A percentile compares a stretch with the other conserved stretches of the same genome.
phyloP scores from a whole-genome alignment of 35 echinoderm and acorn worm genomes.

The Stichopus chloronotus region DNA sequence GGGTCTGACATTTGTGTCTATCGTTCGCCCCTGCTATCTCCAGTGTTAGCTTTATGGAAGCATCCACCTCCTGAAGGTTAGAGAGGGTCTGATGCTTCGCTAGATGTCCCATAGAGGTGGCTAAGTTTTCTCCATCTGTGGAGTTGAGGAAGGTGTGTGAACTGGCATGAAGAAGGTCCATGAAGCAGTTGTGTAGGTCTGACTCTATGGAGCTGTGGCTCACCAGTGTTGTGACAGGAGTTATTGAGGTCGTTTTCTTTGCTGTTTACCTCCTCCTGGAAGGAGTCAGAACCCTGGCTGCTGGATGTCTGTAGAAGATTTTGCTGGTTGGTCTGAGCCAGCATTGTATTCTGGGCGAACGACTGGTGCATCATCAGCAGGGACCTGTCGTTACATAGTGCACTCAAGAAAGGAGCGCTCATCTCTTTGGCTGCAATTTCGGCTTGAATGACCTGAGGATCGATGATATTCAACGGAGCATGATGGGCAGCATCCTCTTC shows the following conservation, averaged over 20 bases:
- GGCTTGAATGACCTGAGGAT: conserved; percentile 79
- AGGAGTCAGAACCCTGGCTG: conserved; percentile 72
- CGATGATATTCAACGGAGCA: conserved; percentile 51
- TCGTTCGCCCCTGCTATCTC: conserved; percentile 69
- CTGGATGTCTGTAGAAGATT: conserved; percentile 66
- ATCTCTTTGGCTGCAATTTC: conserved; percentile 87
- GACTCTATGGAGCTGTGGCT: conserved; percentile 98
- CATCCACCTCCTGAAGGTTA: conserved; percentile 65
- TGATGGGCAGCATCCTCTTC: not conserved
- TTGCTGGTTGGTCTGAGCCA: conserved; percentile 32
- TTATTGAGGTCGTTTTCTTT: conserved; percentile 83
- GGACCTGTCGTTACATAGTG: conserved; percentile 89
- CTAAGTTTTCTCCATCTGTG: conserved; percentile 29
- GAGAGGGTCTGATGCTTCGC: conserved; percentile 95
- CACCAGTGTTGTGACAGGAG: conserved; percentile 77
- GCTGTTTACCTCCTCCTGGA: conserved; percentile 59
- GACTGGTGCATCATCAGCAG: conserved; percentile 80
- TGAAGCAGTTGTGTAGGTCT: conserved; percentile 81
- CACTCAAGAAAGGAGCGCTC: conserved; percentile 85
- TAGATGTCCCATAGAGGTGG: conserved; percentile 61
- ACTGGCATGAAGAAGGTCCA: conserved; percentile 72
- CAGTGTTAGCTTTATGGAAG: conserved; percentile 55
- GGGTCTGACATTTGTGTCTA: conserved; percentile 89
- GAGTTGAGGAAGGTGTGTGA: conserved; percentile 72
- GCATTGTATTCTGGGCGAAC: conserved; percentile 38